Evolutionary conservation across 1,140 invertebrate genomes (phyloP).

Genomic region (Drosophila carrolli): DNA sequence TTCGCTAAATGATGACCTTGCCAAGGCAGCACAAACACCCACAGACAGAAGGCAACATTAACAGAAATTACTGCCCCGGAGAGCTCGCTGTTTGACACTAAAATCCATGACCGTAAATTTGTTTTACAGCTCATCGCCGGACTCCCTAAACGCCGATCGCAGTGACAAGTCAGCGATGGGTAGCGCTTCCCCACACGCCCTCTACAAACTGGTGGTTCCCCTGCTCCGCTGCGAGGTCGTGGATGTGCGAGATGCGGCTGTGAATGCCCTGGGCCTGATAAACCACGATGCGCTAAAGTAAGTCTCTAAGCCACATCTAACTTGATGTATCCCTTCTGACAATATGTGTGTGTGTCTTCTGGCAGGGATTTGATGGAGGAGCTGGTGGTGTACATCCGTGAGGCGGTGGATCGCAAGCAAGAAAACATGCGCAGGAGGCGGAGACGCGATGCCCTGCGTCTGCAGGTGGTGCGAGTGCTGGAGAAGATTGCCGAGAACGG

Average conservation of each 20-base stretch:
- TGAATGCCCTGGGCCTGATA: conserved; percentile 96
- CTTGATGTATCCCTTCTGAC: conserved; percentile 23
- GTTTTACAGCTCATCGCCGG: conserved; percentile 91
- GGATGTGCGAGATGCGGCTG: conserved; percentile 96
- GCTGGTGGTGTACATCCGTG: conserved; percentile 94
- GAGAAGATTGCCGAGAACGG: conserved; percentile 96
- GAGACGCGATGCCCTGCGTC: conserved; percentile 95
- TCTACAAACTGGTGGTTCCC: conserved; percentile 96
- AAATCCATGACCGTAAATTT: conserved; percentile 70
- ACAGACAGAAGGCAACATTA: conserved; percentile 12
- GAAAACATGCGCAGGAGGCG: conserved; percentile 96
- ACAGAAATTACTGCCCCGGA: conserved; percentile 42
- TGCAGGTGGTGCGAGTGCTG: conserved; percentile 95
- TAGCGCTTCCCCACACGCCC: conserved; percentile 90
- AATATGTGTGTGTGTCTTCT: neutral
- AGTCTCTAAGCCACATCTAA: conserved; percentile 64
- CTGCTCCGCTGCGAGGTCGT: conserved; percentile 94
- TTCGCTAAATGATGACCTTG: conserved; percentile 35
- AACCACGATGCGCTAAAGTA: conserved; percentile 97
- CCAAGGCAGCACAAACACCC: conserved; percentile 20
- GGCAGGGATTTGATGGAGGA: conserved; percentile 98
- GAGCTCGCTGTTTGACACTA: conserved; percentile 47
- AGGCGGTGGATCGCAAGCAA: conserved; percentile 98
- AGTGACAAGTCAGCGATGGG: conserved; percentile 88
- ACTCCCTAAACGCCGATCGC: conserved; percentile 92